Base-by-base conservation (phyloP, 2,797 vertebrate genomes). In the Ceryle rudis region DNA sequence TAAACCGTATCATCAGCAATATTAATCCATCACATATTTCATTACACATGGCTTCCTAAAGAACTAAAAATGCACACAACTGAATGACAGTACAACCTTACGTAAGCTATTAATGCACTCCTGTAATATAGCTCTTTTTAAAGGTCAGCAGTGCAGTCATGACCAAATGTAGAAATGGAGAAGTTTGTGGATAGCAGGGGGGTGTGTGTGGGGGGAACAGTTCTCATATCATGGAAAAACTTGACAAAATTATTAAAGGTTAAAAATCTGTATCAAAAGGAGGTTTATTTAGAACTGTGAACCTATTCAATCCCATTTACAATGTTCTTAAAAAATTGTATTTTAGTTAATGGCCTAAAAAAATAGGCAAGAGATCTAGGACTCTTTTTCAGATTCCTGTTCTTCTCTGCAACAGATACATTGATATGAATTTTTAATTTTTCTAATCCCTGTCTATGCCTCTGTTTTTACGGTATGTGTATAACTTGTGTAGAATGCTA, bases 361-460 rank as follows among this genome's bases (percentile, higher is more conserved):
- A 71, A 81, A 23, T 21, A 64, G 9, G 10, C 11, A 44, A 49
- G 25, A 74, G 2, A 66, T 1, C 2, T 11, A 21, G 2, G 9
- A 0, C 61, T 6, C 60, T 74, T 77, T 54, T 60, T 69, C 35
- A 62, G 12, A 15, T 91, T 72, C 13, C 10, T 75, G 25, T 6
- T 81, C 9, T 89, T 75, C 21, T 14, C 31, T 73, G 16, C 15
- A 57, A 57, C 13, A 70, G 35, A 46, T 9, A 11, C 4, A 26
- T 2, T 25, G 4, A 25, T 17, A 44, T 0, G 1, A 71, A 4
- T 19, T 52, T 60, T 35, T 13, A 0, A 0, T 1, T 57, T 78
- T 70, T 70, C 6, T 49, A 49, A 58, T 49, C 39, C 33, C 3
- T 73, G 4, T 12, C 54, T 86, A 6, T 0, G 6, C 3, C 4